A percentile compares a stretch with the other conserved stretches of the same genome.
Conservation (phyloP, 1,140 invertebrate genomes). For the Pteromalus puparum region DNA sequence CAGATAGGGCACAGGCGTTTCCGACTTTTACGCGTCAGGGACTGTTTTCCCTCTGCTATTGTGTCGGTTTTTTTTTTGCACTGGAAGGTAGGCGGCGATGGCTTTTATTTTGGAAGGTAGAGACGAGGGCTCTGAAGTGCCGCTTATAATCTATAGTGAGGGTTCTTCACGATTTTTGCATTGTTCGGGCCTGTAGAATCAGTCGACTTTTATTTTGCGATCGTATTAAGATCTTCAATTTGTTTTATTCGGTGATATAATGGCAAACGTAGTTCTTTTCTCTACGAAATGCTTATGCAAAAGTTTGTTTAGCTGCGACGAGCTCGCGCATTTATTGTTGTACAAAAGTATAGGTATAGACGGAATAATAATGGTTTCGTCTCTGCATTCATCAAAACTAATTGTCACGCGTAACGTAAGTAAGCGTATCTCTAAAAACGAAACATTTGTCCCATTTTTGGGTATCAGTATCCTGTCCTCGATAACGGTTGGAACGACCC, state of each 20-base stretch:
- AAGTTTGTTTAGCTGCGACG: neutral
- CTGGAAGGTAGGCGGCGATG: neutral
- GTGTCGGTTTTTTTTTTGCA: neutral
- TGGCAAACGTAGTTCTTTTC: no score
- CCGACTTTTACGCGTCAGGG: neutral
- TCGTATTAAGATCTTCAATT: neutral
- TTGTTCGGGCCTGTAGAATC: neutral
- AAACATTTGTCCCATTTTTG: neutral
- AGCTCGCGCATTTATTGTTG: neutral
- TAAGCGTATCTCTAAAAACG: neutral
- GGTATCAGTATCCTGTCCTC: neutral
- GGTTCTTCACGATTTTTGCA: neutral
- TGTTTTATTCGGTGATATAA: no score
- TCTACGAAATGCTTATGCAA: no score
- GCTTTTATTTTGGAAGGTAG: neutral
- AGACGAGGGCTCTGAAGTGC: neutral
- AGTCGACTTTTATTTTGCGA: neutral
- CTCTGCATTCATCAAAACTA: no score
- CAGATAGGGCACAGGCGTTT: slow-evolving; percentile 17
- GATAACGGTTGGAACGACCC: neutral
- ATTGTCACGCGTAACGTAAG: neutral
- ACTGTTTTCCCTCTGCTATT: neutral
- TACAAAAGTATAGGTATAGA: no score
- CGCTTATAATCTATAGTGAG: neutral
- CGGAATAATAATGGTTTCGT: no score